Base-by-base conservation (phyloP, 1,140 invertebrate genomes). In the Triops longicaudatus region DNA sequence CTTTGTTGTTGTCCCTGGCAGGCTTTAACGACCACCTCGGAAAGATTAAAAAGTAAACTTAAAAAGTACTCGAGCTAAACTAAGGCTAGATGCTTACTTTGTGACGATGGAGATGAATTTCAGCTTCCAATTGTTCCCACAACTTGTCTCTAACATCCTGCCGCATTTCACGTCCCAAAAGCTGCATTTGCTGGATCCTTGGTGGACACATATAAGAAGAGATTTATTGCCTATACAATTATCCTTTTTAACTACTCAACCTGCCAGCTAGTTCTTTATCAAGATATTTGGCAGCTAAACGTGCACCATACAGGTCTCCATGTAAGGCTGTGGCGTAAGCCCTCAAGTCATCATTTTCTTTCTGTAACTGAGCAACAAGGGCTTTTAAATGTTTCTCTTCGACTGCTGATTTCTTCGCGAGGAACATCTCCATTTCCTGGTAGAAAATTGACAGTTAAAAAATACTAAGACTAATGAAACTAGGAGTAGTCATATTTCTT, bases 61-160 rank as follows among this genome's bases (percentile, higher is more conserved):
- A 14, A 22, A 22, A 63, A 63, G 5, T 5, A 63, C 50, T 63
- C 2, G 31, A 37, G 7, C 31, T 37, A 37, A 81, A 80, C 85
- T 86, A 3, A 0, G 88, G 89, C 28, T 85, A 78, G 80, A 92
- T 90, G 37, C 93, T 89, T 76, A 91, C 93, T 85, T 94, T 94
- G 83, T 93, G 92, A 74, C 93, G 86, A 83, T 94, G 92, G 43
- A 95, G 85, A 79, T 94, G 87, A 78, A 95, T 95, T 85, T 95
- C 93, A 0, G 93, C 91, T 83, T 95, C 93, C 77, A 95, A 84
- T 85, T 95, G 90, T 80, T 91, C 89, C 93, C 93, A 95, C 3
- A 95, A 84, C 77, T 91, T 90, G 81, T 93, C 91, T 81, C 93
- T 87, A 5, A 89, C 82, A 80, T 94, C 92, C 22, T 88, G 87